phyloP scores from a whole-genome alignment of 2,113 vertebrate genomes.

The Phrynosoma platyrhinos region DNA sequence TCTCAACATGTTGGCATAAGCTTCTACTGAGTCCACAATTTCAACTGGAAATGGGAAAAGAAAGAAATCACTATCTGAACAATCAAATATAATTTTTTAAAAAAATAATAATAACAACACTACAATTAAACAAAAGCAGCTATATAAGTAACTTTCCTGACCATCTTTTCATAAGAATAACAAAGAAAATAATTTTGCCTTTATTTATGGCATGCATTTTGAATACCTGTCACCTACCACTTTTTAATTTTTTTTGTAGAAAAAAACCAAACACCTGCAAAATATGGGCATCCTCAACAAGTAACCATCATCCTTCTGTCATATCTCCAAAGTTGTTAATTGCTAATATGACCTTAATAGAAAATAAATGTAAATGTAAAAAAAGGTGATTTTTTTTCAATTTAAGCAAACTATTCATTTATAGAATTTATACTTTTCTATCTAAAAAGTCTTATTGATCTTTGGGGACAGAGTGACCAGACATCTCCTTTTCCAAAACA shows the following conservation, averaged over 20 bases:
- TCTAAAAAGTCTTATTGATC: too few species aligned
- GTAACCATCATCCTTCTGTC: background rate
- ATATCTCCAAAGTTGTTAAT: background rate
- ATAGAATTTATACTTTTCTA: too few species aligned
- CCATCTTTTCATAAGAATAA: background rate
- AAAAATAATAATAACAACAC: background rate
- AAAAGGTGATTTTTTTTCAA: too few species aligned
- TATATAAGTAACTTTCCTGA: background rate
- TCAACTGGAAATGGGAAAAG: conserved; percentile 82
- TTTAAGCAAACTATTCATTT: too few species aligned
- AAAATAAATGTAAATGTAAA: too few species aligned
- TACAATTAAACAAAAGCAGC: background rate
- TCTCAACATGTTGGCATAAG: conserved; percentile 92
- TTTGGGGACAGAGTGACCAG: too few species aligned
- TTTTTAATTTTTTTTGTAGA: background rate
- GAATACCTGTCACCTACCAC: background rate
- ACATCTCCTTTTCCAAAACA: too few species aligned
- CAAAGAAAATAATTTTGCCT: background rate
- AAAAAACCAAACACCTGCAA: background rate
- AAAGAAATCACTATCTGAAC: background rate
- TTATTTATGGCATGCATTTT: background rate
- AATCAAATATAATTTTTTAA: background rate
- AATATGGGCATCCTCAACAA: background rate
- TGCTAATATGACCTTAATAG: background rate
- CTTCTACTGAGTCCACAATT: conserved; percentile 95